A percentile compares a stretch with the other conserved stretches of the same genome.
phyloP scores from a whole-genome alignment of 2,797 vertebrate genomes.

The Pseudochirops corinnae region DNA sequence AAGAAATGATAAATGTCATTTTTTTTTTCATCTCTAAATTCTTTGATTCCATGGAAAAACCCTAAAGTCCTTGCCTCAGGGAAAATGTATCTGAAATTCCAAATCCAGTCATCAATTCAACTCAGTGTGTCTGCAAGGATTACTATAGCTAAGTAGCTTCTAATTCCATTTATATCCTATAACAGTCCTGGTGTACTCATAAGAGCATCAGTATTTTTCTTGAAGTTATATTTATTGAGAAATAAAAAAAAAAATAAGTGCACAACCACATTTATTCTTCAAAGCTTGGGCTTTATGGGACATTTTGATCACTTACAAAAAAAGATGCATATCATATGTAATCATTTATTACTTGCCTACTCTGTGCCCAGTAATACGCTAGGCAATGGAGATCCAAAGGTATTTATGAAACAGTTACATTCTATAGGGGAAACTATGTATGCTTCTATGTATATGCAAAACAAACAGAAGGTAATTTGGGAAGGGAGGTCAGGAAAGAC shows the following conservation, averaged over 20 bases:
- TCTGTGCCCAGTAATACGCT: not conserved
- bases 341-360: not conserved
- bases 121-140: constrained; percentile 68
- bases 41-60: constrained; percentile 78
- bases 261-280: constrained; percentile 63
- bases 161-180: constrained; percentile 72
- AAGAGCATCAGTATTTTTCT: constrained; percentile 75
- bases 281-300: constrained; percentile 65
- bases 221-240: constrained; percentile 68
- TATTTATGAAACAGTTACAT: not conserved
- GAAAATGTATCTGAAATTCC: constrained; percentile 76
- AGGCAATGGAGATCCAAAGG: not conserved
- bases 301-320: constrained; percentile 53
- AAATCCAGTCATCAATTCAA: constrained; percentile 71
- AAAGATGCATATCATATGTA: not conserved
- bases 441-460: not conserved
- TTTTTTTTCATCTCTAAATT: constrained; percentile 78
- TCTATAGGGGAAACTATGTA: not conserved
- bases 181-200: constrained; percentile 67
- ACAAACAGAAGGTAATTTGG: not conserved
- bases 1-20: constrained; percentile 78
- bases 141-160: constrained; percentile 65
- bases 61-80: constrained; percentile 78
- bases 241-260: constrained; percentile 42
- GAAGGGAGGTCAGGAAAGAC: not conserved